phyloP scores from a whole-genome alignment of 1,140 invertebrate species.

The Onthophagus taurus region DNA sequence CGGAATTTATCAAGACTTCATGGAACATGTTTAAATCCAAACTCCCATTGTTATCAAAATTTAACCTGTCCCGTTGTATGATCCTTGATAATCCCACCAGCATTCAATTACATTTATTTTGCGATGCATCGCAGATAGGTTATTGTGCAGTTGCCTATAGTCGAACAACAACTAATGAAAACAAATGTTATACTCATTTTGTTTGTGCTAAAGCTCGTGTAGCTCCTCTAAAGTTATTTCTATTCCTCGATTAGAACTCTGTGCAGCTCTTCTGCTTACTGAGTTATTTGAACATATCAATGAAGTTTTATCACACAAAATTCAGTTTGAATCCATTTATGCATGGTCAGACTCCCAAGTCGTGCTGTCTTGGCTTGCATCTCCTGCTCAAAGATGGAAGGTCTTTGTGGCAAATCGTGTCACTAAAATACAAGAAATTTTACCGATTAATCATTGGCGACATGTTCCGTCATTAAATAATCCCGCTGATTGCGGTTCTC shows the following conservation, averaged over 20 bases:
- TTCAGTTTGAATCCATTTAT: conserved; percentile 20
- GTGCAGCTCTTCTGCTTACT: conserved; percentile 18
- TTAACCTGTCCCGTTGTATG: conserved; percentile 18
- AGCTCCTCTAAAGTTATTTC: conserved; percentile 18
- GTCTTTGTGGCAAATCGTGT: conserved; percentile 26
- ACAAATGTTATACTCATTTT: neutral
- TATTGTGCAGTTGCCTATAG: conserved; percentile 22
- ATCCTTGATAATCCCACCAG: conserved; percentile 4
- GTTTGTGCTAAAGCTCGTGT: conserved; percentile 19
- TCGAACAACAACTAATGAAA: conserved; percentile 5
- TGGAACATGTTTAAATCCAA: conserved; percentile 20
- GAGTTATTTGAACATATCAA: conserved; percentile 11
- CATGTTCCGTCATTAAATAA: conserved; percentile 22
- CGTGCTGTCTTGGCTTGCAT: conserved; percentile 2
- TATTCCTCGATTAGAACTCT: conserved; percentile 21
- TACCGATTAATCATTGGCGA: neutral
- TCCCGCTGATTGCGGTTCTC: conserved; percentile 26
- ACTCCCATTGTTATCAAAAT: conserved; percentile 16
- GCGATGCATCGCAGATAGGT: conserved; percentile 19
- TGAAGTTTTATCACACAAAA: conserved; percentile 4
- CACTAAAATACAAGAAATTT: conserved; percentile 18
- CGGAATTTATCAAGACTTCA: conserved; percentile 15
- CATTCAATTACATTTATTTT: conserved; percentile 22
- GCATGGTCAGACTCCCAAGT: conserved; percentile 11
- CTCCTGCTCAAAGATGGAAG: conserved; percentile 18